Evolutionary conservation across 2,113 vertebrate species (phyloP), one percentile per base, ranked within the genome.

Genomic region (Oreochromis aureus): DNA sequence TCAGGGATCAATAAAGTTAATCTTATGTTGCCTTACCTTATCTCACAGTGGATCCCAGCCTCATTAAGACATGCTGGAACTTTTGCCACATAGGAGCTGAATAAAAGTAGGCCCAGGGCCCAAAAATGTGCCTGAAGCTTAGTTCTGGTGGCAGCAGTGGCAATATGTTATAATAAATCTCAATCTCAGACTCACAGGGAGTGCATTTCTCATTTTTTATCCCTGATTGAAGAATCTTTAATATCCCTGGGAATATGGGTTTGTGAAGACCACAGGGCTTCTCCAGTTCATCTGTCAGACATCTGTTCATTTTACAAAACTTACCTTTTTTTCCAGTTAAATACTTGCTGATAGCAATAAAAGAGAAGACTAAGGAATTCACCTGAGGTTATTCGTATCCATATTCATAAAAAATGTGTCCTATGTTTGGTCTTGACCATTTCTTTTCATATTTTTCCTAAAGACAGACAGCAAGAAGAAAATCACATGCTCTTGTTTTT

Each of bases 1-100:
- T 89, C 63, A 16, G 87, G 91, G 90, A 94, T 95, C 93, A 92
- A 94, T 95, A 91, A 89, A 94, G 92, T 91, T 93, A 92, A 94
- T 95, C 88, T 90, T 87, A 89, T 90, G 91, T 94, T 90, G 82
- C 89, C 82, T 91, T 92, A 89, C 87, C 87, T 92, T 92, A 94
- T 94, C 91, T 87, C 48, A 56, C 88, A 86, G 76, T 91, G 91
- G 61, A 94, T 88, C 76, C 22, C 63, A 84, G 85, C 63, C 87
- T 93, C 90, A 88, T 94, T 93, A 91, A 90, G 83, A 91, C 58
- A 84, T 8, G 76, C 80, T 84, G 86, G 46, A 93, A 89, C 78
- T 83, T 93, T 91, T 76, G 78, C 80, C 87, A 87, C 87, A 84
- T 82, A 66, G 88, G 13, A 44, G 32, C 34, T 84, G 19, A 87